Base-by-base conservation (phyloP, 2,888 invertebrate genomes). In the Leucania comma region DNA sequence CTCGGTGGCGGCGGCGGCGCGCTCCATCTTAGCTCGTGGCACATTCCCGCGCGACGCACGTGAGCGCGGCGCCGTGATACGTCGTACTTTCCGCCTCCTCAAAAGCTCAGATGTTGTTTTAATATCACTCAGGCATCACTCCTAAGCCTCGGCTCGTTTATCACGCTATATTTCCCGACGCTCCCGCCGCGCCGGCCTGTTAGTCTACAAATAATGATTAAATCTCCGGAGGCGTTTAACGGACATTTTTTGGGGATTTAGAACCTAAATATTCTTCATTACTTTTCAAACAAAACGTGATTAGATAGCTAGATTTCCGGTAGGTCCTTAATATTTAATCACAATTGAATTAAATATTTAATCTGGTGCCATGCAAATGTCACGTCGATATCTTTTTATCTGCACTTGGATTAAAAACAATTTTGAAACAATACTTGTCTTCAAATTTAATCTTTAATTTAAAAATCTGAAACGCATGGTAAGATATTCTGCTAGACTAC, bases 41-140 rank as follows among this genome's bases (percentile, higher is more conserved):
- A 64, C 61, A 71, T 26, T 54, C 12, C 14, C 35, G 12, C 32
- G 26, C 22, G 12, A 26, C 29, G 57, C 76, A 61, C 51, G 17
- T 50, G 42, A 48, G 54, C 42, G 22, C 38, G 38, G 56, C 53
- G 63, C 63, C 32, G 57, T 58, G 51, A 8, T 3, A 71, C 42
- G 12, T 22, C 32, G 4, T 24, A 3, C 17, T 1, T 4, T 8
- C 2, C n/a, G 5, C 14, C 20, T 22, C 14, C 26, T 6, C 59
- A 32, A 32, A 42, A 38, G 26, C 75, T 9, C 69, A 75, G 48
- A 53, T 65, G 32, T 54, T 53, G 48, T 53, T 60, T 76, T 61
- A 53, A 42, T 61, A 64, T 61, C 57, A 61, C 53, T 64, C 26
- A 35, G 48, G 48, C 42, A 50, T 61, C 32, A 61, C 42, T 58